Base-by-base conservation (phyloP, 2,797 vertebrate species). In the Mastacembelus armatus region DNA sequence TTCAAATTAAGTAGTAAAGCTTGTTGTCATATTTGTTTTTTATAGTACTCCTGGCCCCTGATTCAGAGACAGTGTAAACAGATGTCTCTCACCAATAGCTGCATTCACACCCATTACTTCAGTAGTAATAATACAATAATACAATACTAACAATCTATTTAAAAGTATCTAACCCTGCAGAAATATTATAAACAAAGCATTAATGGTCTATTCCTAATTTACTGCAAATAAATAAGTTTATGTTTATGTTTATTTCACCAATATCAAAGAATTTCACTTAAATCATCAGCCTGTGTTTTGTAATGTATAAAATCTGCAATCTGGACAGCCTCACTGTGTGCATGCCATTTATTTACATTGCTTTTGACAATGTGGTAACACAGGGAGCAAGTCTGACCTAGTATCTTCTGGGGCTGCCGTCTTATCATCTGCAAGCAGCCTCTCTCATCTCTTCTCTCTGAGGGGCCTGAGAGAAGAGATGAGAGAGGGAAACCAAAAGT, bases 351-450 rank as follows among this genome's bases (percentile, higher is more conserved):
- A 50, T 32, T 54, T 39, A 19, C 14, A 26, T 40, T 52, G 18
- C 36, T 66, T 40, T 15, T 63, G 51, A 57, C 32, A 42, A 39
- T 66, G 24, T 59, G 2, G 2, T 49, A 27, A 52, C 2, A 12
- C 29, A 38, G 51, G 14, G 24, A 50, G 44, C 32, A 26, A 55
- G 49, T 59, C 66, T 61, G 43, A 60, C 42, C 47, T 65, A 35
- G 1, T 76, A 80, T 75, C 88, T 71, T 32, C 33, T 56, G 38
- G 29, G 42, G 60, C 66, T 59, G 35, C 52, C 6, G 21, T 70
- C 87, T 93, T 91, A 91, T 92, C 92, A 77, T 63, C 50, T 38
- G 33, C 56, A 30, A 61, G 75, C 90, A 89, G 86, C n/a, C n/a
- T n/a, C n/a, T n/a, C n/a, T n/a, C n/a, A n/a, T n/a, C n/a, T n/a